These are phyloP conservation scores for Oriolus oriolus DNA, from an alignment of 2,113 vertebrate species.

Conservation along the genomic window DNA sequence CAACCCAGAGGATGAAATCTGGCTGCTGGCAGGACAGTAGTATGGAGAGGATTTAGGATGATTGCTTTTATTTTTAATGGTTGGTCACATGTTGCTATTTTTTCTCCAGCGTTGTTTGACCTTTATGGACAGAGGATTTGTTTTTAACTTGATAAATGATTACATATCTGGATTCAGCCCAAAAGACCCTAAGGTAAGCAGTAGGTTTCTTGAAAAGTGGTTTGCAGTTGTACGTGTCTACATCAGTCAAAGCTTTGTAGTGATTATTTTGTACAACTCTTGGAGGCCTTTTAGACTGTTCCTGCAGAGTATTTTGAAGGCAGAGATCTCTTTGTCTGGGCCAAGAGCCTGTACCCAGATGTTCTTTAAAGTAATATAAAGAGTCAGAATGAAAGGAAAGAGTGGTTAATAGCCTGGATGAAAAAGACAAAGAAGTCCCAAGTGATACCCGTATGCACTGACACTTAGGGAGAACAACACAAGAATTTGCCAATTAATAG, in stretches of 20 bases:
- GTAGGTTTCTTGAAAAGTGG: neutral
- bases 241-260: neutral
- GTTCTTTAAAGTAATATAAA: neutral
- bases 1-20: neutral
- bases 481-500: neutral
- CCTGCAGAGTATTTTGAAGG: neutral
- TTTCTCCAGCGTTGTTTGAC: conserved; percentile 87
- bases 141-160: conserved; percentile 91
- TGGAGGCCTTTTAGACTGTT: neutral
- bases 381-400: neutral
- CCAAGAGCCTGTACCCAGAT: neutral
- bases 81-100: neutral
- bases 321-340: neutral
- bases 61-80: neutral
- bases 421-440: neutral
- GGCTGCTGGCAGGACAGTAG: neutral
- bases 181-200: conserved; percentile 93
- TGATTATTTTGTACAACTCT: neutral
- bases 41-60: neutral
- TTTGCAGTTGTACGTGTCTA: neutral
- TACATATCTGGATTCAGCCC: conserved; percentile 91
- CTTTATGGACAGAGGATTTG: conserved; percentile 94
- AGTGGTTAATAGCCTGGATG: neutral
- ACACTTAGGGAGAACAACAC: neutral
- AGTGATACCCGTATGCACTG: neutral